phyloP scores from a whole-genome alignment of 2,113 vertebrate genomes.

The Lophochroa leadbeateri region DNA sequence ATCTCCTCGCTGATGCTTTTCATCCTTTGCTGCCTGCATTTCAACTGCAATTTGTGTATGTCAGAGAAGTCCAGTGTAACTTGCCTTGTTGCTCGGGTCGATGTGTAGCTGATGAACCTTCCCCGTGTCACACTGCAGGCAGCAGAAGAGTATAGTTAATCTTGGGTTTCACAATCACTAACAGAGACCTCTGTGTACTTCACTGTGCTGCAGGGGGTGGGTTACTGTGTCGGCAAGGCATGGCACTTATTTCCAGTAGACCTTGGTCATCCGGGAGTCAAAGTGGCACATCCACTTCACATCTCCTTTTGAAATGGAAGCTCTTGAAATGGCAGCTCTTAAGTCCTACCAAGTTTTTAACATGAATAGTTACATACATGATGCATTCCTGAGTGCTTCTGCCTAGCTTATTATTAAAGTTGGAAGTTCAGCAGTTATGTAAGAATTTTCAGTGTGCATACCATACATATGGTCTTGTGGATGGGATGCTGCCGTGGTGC shows the following conservation, averaged over 20 bases:
- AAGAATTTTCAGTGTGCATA: background rate
- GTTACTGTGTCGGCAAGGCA: background rate
- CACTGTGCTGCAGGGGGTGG: background rate
- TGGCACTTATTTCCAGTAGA: background rate
- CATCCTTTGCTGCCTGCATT: background rate
- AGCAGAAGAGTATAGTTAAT: background rate
- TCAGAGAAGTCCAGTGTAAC: background rate
- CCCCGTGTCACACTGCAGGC: rapidly evolving
- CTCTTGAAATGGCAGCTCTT: background rate
- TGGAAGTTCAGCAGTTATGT: background rate
- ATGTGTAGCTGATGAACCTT: background rate
- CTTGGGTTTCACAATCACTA: background rate
- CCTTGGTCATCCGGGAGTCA: rapidly evolving
- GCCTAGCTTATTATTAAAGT: background rate
- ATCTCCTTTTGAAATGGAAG: background rate
- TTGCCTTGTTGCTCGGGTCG: background rate
- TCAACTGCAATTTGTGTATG: background rate
- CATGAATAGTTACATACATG: background rate
- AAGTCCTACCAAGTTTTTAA: background rate
- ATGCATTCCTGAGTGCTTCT: background rate
- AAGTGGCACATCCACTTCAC: background rate
- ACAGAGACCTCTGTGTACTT: background rate
- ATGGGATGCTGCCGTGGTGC: background rate
- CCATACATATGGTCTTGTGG: background rate
- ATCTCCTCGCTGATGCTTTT: background rate